A percentile compares a stretch with the other conserved stretches of the same genome.
Evolutionary conservation across 2,888 invertebrate genomes (phyloP).

Genomic region (Torymus tubicola): DNA sequence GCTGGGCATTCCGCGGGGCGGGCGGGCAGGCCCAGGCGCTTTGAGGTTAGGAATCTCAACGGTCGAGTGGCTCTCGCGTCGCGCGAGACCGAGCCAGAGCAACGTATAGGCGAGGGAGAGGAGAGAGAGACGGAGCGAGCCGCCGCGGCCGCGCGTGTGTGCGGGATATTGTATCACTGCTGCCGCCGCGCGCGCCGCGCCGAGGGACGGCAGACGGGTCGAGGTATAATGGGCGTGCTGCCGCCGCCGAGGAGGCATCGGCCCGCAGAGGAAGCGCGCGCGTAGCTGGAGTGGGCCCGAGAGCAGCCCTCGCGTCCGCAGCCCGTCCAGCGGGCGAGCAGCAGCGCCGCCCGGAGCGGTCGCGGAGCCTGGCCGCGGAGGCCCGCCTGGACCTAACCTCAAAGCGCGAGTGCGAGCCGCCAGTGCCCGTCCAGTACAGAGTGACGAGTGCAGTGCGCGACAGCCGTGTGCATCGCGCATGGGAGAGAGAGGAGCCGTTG

Average conservation of each 20-base stretch:
- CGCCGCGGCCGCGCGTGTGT: slow-evolving; percentile 41
- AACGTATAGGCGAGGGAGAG: slow-evolving; percentile 19
- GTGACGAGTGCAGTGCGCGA: no score
- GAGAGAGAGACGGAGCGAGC: slow-evolving; percentile 56
- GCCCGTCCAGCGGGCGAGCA: neutral
- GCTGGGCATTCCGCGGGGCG: no score
- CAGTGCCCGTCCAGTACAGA: no score
- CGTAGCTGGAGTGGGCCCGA: slow-evolving; percentile 19
- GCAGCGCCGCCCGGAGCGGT: neutral
- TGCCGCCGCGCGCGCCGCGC: slow-evolving; percentile 9
- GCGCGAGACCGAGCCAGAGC: slow-evolving; percentile 30
- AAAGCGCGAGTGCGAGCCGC: neutral
- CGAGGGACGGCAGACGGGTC: slow-evolving; percentile 3
- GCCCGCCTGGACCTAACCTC: slow-evolving; percentile 42
- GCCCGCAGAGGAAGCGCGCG: slow-evolving; percentile 41
- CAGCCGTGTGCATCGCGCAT: no score
- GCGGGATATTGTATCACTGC: neutral
- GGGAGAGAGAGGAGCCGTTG: no score
- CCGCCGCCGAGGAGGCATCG: slow-evolving; percentile 43
- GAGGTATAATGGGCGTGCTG: slow-evolving; percentile 56
- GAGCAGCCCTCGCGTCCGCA: neutral
- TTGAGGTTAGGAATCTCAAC: slow-evolving; percentile 60
- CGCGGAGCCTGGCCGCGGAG: slow-evolving; percentile 11
- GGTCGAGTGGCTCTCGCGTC: slow-evolving; percentile 56
- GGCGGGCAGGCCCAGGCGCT: neutral